Percentiles rank a stretch among this genome's conserved stretches.
phyloP scores from a whole-genome alignment of 2,113 vertebrate species.

The Apus apus region DNA sequence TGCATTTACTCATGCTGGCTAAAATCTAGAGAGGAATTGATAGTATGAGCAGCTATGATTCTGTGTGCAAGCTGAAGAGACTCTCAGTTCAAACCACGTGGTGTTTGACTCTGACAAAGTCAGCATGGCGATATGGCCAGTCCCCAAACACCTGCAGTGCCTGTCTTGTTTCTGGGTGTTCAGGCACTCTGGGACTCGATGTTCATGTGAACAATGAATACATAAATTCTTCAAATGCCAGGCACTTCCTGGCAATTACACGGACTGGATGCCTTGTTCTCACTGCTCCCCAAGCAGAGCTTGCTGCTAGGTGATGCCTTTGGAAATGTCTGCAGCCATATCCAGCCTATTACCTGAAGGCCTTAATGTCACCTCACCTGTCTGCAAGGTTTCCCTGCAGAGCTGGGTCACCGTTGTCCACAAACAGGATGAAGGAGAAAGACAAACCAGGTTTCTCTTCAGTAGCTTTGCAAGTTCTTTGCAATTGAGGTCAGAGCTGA shows the following conservation, averaged over 20 bases:
- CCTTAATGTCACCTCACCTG: background rate
- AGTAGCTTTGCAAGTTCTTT: background rate
- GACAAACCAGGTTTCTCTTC: background rate
- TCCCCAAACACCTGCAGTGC: background rate
- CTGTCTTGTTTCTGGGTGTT: background rate
- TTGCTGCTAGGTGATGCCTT: background rate
- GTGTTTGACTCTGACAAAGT: background rate
- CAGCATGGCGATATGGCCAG: background rate
- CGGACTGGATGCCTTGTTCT: background rate
- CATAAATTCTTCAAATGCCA: background rate
- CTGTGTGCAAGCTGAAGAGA: background rate
- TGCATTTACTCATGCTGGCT: background rate
- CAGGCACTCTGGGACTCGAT: background rate
- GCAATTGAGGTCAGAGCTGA: background rate
- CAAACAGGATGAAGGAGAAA: background rate
- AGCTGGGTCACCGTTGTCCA: background rate
- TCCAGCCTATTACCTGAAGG: background rate
- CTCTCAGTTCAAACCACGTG: background rate
- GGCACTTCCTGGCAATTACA: background rate
- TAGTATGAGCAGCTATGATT: background rate
- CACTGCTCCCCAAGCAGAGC: rapidly evolving
- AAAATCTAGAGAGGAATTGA: background rate
- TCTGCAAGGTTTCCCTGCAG: background rate
- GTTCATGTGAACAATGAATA: background rate
- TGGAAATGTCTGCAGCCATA: background rate